These are phyloP conservation scores for Herminia tarsipennalis DNA, from an alignment of 2,888 invertebrate genomes.

Conservation along the genomic window DNA sequence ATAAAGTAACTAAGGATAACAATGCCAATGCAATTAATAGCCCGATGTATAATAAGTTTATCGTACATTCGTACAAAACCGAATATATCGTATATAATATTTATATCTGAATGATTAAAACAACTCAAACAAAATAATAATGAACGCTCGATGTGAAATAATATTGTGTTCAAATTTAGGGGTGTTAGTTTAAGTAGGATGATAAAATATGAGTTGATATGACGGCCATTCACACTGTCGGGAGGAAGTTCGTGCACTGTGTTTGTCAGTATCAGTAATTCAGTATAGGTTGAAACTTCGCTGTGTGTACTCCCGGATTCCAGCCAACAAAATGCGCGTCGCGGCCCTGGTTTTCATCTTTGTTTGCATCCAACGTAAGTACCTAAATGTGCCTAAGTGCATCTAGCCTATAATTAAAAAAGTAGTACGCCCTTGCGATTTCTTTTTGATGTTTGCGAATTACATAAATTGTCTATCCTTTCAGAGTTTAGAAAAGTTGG, in stretches of 20 bases:
- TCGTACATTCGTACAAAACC: too few species aligned
- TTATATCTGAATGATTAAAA: background rate
- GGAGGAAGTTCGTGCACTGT: conserved; percentile 53
- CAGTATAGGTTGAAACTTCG: conserved; percentile 45
- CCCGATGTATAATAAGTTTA: too few species aligned
- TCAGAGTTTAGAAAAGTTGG: too few species aligned
- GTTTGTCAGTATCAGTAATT: conserved; percentile 41
- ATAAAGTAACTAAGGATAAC: too few species aligned
- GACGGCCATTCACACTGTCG: conserved; percentile 68
- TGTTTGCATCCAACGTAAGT: conserved; percentile 59
- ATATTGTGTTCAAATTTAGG: conserved; percentile 46
- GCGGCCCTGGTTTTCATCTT: conserved; percentile 40
- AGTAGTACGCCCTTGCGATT: conserved; percentile 11
- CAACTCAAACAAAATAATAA: conserved; percentile 4
- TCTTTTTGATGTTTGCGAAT: conserved; percentile 24
- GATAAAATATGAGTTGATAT: conserved; percentile 59
- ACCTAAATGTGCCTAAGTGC: background rate
- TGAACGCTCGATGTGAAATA: conserved; percentile 30
- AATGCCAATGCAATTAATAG: too few species aligned
- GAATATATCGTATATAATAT: background rate
- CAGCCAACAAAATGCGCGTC: conserved; percentile 34
- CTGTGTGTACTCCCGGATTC: conserved; percentile 39
- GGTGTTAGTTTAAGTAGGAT: conserved; percentile 51
- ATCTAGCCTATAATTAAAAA: background rate
- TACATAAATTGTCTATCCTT: too few species aligned